Base-by-base conservation (phyloP, 2,797 vertebrate species). In the Neostethus bicornis region DNA sequence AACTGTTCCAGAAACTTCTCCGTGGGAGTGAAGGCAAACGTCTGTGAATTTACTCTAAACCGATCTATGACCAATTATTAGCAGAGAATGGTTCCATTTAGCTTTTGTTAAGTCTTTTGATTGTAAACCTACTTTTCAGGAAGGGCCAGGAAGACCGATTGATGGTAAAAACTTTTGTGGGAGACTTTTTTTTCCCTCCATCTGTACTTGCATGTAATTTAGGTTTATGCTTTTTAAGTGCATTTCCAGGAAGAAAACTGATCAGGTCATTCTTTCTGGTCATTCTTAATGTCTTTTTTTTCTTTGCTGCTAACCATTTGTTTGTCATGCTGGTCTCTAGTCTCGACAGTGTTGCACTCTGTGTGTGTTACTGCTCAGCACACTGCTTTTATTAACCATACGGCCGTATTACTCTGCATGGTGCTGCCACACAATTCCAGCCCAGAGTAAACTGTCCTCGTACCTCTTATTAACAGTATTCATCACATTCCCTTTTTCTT, bases 221-320 rank as follows among this genome's bases (percentile, higher is more conserved):
- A 75, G 70, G 63, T 77, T 84, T 45, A 85, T 71, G 72, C 68
- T 87, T 20, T 69, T 67, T 81, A 69, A 84, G 70, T 81, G 62
- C 81, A 81, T 86, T 85, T 78, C 73, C 58, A 53, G 62, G 49
- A 82, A 66, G 65, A 59, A 50, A 54, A 66, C 67, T 62, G 75
- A 84, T 83, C 34, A 35, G 61, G n/a, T n/a, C n/a, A n/a, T n/a
- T n/a, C 75, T 77, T 77, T 81, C 83, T 79, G 77, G 84, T 80
- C 47, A 64, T 82, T 80, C 75, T 67, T 73, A 47, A 73, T 83
- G 80, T 31, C 4, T 13, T n/a, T 65, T 79, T 88, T 89, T 81
- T 85, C 88, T 80, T 87, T 87, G 89, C 89, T 91, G 89, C 90
- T 92, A 81, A 81, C 75, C 81, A 72, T 80, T 72, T 38, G 41